Conservation (phyloP, 2,797 vertebrate species). For the Pseudocheirus occidentalis region DNA sequence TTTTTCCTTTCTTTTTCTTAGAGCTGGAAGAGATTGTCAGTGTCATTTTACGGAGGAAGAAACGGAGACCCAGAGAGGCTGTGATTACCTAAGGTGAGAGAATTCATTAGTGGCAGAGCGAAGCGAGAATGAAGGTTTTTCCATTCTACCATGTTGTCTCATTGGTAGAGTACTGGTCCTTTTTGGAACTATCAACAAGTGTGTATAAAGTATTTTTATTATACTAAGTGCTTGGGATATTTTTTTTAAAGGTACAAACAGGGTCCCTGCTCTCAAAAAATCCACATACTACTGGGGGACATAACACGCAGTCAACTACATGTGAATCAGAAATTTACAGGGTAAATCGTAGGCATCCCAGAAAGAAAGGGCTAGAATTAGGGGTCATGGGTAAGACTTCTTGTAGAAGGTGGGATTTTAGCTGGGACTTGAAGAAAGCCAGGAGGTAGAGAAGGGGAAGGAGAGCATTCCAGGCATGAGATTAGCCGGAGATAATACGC, state of each 20-base stretch:
- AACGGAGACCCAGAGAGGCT: not conserved
- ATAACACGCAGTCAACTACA: not conserved
- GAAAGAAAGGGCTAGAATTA: not conserved
- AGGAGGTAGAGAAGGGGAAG: not conserved
- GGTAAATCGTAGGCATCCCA: not conserved
- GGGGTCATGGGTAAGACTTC: not conserved
- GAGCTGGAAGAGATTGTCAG: not conserved
- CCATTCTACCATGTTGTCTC: not conserved
- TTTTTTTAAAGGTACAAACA: not conserved
- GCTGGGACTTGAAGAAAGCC: not conserved
- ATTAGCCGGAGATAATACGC: not conserved
- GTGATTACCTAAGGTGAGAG: not conserved
- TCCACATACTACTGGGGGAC: not conserved
- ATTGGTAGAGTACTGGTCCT: not conserved
- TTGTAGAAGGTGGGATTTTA: not conserved
- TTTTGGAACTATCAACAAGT: not conserved
- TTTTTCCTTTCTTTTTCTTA: constrained; percentile 15
- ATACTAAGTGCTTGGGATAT: not conserved
- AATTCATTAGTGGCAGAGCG: not conserved
- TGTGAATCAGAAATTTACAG: not conserved
- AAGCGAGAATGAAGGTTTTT: not conserved
- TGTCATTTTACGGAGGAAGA: not conserved
- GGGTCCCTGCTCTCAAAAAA: not conserved
- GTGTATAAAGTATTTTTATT: not conserved
- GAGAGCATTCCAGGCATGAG: not conserved